Conservation (phyloP, 2,113 vertebrate genomes). For the Xenopus borealis region DNA sequence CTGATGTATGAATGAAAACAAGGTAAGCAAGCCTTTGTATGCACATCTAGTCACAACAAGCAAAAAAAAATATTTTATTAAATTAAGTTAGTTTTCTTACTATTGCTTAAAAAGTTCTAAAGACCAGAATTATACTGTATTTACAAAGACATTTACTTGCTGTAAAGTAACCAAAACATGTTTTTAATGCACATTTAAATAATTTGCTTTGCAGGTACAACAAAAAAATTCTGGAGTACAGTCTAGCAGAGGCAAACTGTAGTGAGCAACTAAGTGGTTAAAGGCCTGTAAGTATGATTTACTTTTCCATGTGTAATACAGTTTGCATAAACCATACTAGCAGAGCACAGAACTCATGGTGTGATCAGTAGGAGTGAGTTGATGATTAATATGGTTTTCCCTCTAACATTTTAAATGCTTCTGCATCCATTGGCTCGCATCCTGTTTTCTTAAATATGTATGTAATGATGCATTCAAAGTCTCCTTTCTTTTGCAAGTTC, state of each 20-base stretch:
- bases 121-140: too few species aligned
- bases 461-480: conserved; percentile 20
- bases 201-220: conserved; percentile 7
- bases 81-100: too few species aligned
- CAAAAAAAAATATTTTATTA: too few species aligned
- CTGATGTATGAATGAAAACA: too few species aligned
- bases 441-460: conserved; percentile 39
- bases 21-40: too few species aligned
- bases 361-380: conserved; percentile 19
- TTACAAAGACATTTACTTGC: too few species aligned
- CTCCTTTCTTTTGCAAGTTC: conserved; percentile 19
- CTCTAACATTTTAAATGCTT: conserved; percentile 8
- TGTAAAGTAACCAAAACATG: too few species aligned
- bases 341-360: conserved; percentile 7
- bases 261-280: background rate
- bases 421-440: conserved; percentile 16
- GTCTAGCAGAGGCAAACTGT: conserved; percentile 1
- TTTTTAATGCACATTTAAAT: background rate
- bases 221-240: background rate
- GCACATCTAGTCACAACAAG: too few species aligned
- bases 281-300: conserved; percentile 27
- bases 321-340: background rate
- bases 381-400: conserved; percentile 25
- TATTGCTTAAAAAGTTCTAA: too few species aligned
- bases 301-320: conserved; percentile 18